A percentile compares a stretch with the other conserved stretches of the same genome.
Evolutionary conservation across 2,888 invertebrate genomes (phyloP).

Genomic region (Phengaris alcon): DNA sequence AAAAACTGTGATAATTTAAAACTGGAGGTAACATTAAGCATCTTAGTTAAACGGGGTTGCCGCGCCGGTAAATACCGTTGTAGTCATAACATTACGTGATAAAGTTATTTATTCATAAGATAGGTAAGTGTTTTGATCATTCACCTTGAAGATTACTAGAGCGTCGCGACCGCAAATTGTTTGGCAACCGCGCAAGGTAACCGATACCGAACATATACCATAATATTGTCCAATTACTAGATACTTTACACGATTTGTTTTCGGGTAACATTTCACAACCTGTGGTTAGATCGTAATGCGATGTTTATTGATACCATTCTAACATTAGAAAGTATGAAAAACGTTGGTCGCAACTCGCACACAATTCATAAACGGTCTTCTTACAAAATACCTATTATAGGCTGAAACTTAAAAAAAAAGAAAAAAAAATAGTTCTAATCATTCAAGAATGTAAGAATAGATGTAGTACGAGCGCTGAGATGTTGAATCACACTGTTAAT

Average conservation of each 20-base stretch:
- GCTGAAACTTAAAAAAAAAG: too few relatives aligned
- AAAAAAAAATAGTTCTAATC: too few relatives aligned
- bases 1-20: too few relatives aligned
- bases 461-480: neutral
- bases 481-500: constrained; percentile 30
- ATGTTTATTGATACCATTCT: neutral
- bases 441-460: neutral
- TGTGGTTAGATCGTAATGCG: neutral
- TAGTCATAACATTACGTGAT: constrained; percentile 1
- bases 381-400: neutral
- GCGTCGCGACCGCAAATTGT: constrained; percentile 64
- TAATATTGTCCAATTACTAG: neutral
- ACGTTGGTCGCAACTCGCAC: neutral
- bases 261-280: neutral
- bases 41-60: neutral
- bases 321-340: neutral
- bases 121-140: constrained; percentile 42
- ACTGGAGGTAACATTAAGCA: neutral
- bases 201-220: neutral
- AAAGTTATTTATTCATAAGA: constrained; percentile 21
- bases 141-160: constrained; percentile 68
- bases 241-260: neutral
- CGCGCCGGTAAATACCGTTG: neutral
- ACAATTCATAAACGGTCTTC: neutral
- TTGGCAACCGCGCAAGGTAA: constrained; percentile 63